These are phyloP conservation scores for Bedellia somnulentella DNA, from an alignment of 2,888 invertebrate species.

Conservation along the genomic window DNA sequence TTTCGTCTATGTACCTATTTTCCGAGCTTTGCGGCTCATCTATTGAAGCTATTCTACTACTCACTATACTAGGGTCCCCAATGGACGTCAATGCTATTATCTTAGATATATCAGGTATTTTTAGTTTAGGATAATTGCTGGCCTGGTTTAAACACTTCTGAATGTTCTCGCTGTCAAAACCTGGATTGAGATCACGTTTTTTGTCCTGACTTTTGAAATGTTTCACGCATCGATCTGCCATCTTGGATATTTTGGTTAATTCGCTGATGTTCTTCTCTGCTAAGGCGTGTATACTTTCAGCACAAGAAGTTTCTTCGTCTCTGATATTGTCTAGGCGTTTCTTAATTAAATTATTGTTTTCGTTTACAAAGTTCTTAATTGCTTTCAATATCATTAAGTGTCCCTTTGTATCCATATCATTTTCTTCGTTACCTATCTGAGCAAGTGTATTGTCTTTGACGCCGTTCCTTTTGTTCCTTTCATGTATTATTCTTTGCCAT, in stretches of 20 bases:
- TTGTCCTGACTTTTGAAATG: conserved; percentile 32
- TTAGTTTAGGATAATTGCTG: conserved; percentile 22
- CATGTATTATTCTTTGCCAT: conserved; percentile 67
- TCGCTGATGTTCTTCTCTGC: conserved; percentile 52
- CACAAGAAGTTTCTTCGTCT: conserved; percentile 8
- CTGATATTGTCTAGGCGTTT: conserved; percentile 27
- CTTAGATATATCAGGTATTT: conserved; percentile 41
- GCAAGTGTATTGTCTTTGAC: conserved; percentile 5
- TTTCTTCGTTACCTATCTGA: conserved; percentile 13
- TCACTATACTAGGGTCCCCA: conserved; percentile 17
- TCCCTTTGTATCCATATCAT: conserved; percentile 28
- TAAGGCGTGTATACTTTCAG: conserved; percentile 30
- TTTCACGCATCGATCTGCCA: conserved; percentile 48
- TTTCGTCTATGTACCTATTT: background rate
- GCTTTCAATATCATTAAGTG: conserved; percentile 42
- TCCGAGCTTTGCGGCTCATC: conserved; percentile 40
- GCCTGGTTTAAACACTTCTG: conserved; percentile 22
- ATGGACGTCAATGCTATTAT: conserved; percentile 35
- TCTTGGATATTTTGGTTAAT: conserved; percentile 40
- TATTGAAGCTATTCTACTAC: conserved; percentile 36
- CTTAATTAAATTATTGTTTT: conserved; percentile 49
- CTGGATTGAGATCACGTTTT: conserved; percentile 38
- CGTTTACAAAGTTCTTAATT: conserved; percentile 42
- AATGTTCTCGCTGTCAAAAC: conserved; percentile 42
- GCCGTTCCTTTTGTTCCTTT: conserved; percentile 60